Base-by-base conservation (phyloP, 1,140 invertebrate genomes). In the Ips typographus region DNA sequence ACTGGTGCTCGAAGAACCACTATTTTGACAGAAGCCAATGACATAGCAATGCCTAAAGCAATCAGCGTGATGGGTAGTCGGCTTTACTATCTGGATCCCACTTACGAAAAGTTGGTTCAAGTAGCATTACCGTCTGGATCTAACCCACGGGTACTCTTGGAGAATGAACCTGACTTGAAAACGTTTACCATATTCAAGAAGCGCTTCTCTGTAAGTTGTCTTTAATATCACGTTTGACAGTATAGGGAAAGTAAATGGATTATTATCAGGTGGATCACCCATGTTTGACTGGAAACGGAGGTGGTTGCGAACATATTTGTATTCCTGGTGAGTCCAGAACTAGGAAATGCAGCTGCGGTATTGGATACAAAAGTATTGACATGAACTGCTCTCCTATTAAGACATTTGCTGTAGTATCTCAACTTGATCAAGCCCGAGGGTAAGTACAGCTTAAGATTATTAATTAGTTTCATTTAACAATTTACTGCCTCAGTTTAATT, bases 251-350 rank as follows among this genome's bases (percentile, higher is more conserved):
- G 37, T 38, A 2, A 8, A 4, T 22, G 22, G 22, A 22, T 22
- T 22, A 51, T 44, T 58, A 40, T 22, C n/a, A 66, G 64, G 40
- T 88, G 43, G 89, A 89, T 64, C 94, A 98, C 82, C 94, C 94
- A 0, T 98, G 96, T 79, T 82, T 90, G 7, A 85, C 81, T 5
- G 22, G 22, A 22, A 90, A 89, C 70, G 98, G 98, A 75, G 96
- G 95, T 1, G 93, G 89, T 0, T 98, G 96, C 82, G 90, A 94
- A 70, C 96, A 99, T 56, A 86, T 99, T 8, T 99, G 96, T 79
- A 86, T 98, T 6, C 95, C 95, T 0, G 85, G 85, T 2, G 85
- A 88, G 1, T 85, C 85, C 0, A 86, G 87, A 0, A 86, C 88
- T 0, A 82, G 90, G 41, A 86, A 88, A 0, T 99, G 96, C 77